A percentile compares a stretch with the other conserved stretches of the same genome.
Conservation (phyloP, 2,113 vertebrate genomes). For the Podiceps cristatus region DNA sequence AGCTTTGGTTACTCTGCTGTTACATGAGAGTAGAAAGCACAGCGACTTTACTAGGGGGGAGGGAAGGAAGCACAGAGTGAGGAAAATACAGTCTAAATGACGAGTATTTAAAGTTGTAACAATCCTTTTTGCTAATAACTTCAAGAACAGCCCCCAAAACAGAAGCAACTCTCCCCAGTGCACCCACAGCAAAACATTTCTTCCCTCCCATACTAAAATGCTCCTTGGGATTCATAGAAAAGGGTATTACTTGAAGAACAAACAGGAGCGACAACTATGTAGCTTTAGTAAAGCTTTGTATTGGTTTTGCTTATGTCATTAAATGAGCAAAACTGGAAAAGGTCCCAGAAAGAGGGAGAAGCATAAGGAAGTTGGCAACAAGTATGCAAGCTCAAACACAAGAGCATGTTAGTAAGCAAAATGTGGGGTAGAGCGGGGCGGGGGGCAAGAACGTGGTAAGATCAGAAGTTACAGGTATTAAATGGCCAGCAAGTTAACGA, state of each 20-base stretch:
- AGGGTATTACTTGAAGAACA: background rate
- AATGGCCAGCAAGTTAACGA: background rate
- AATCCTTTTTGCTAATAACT: background rate
- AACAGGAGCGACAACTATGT: background rate
- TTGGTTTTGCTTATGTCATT: conserved; percentile 36
- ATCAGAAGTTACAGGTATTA: background rate
- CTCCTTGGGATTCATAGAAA: background rate
- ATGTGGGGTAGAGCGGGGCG: background rate
- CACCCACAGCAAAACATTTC: background rate
- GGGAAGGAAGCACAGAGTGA: background rate
- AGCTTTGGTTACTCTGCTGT: background rate
- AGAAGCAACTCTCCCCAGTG: background rate
- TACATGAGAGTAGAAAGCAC: background rate
- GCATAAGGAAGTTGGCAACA: conserved; percentile 32
- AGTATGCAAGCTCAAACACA: background rate
- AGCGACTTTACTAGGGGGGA: background rate
- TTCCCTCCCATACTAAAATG: background rate
- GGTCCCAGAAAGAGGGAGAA: conserved; percentile 45
- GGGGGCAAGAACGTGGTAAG: background rate
- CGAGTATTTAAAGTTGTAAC: background rate
- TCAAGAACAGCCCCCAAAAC: background rate
- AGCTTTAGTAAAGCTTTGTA: conserved; percentile 16
- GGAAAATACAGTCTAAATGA: background rate
- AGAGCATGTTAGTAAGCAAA: conserved; percentile 17
- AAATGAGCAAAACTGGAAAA: conserved; percentile 60